Percentiles rank a stretch among this genome's conserved stretches.
Evolutionary conservation across 1,140 invertebrate genomes (phyloP).

Genomic region (Bacillus rossius): DNA sequence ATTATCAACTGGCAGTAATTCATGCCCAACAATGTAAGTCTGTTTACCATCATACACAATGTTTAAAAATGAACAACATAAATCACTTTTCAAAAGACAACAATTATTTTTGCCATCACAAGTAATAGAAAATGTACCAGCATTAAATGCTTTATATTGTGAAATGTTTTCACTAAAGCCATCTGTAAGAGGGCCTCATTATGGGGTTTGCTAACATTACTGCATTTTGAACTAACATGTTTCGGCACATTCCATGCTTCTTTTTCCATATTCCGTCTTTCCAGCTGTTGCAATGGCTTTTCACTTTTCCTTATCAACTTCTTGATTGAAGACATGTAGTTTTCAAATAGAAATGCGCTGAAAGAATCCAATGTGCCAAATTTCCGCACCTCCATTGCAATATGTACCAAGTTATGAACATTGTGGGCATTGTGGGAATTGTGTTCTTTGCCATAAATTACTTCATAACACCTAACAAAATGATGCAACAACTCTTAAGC

Average conservation of each 20-base stretch:
- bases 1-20: not conserved
- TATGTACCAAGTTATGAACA: slow-evolving; percentile 37
- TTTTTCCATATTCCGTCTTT: not conserved
- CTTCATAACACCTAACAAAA: slow-evolving; percentile 31
- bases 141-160: not conserved
- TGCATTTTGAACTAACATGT: not conserved
- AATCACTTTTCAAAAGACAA: not conserved
- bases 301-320: slow-evolving; percentile 13
- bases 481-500: slow-evolving; percentile 26
- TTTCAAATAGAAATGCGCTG: slow-evolving; percentile 40
- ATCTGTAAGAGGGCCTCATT: not conserved
- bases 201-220: not conserved
- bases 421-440: slow-evolving; percentile 40
- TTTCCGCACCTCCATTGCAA: slow-evolving; percentile 32
- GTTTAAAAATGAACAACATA: not conserved
- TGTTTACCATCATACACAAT: not conserved
- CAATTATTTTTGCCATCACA: slow-evolving; percentile 3
- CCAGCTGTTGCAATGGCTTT: slow-evolving; percentile 22
- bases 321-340: slow-evolving; percentile 20
- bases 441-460: slow-evolving; percentile 28
- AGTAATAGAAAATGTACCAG: not conserved
- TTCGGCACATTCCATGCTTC: not conserved
- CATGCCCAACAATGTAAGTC: not conserved
- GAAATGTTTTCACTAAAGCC: not conserved
- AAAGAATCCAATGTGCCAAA: slow-evolving; percentile 34